These are phyloP conservation scores for Chloebia gouldiae DNA, from an alignment of 2,113 vertebrate species.

Conservation along the genomic window DNA sequence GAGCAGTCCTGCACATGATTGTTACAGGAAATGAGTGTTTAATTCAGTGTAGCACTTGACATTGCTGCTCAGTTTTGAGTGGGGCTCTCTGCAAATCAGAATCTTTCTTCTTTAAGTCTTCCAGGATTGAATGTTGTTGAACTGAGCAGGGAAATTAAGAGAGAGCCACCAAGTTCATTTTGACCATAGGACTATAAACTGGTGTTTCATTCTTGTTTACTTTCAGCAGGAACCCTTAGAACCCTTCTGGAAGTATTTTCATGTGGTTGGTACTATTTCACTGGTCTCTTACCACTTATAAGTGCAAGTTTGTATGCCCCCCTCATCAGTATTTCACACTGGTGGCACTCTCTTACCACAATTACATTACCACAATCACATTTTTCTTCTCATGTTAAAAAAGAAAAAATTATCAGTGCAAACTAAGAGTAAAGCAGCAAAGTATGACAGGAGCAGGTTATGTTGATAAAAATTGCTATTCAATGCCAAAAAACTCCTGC, in stretches of 20 bases:
- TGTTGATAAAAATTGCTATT: neutral
- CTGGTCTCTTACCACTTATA: neutral
- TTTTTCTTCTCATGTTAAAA: neutral
- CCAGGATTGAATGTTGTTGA: neutral
- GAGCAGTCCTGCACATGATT: neutral
- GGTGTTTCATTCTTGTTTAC: neutral
- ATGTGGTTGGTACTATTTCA: neutral
- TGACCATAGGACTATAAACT: neutral
- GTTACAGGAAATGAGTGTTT: neutral
- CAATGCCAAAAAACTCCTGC: neutral
- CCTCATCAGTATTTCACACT: neutral
- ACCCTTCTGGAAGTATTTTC: neutral
- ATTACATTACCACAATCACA: neutral
- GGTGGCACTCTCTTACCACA: neutral
- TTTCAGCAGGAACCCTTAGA: neutral
- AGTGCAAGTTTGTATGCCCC: neutral
- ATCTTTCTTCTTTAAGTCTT: neutral
- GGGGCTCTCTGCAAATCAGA: neutral
- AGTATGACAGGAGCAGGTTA: neutral
- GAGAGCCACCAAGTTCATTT: neutral
- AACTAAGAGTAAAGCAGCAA: neutral
- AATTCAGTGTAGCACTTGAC: neutral
- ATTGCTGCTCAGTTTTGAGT: neutral
- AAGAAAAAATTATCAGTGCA: neutral
- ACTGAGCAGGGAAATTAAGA: neutral